phyloP scores from a whole-genome alignment of 2,797 vertebrate genomes.

The Crax fasciolata region DNA sequence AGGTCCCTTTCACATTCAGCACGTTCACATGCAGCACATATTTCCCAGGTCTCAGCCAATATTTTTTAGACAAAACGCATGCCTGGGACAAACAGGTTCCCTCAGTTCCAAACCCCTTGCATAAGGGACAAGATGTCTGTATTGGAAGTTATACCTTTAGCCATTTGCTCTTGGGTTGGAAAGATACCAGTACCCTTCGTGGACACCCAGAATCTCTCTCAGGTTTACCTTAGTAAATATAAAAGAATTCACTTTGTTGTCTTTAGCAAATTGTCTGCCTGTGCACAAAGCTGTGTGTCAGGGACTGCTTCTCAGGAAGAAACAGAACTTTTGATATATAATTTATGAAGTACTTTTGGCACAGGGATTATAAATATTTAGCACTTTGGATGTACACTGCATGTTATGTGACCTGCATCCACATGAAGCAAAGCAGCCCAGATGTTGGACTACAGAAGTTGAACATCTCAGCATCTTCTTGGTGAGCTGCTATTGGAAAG shows the following conservation, averaged over 20 bases:
- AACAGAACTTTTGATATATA: background rate
- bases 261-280: background rate
- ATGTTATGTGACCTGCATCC: background rate
- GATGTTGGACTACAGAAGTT: background rate
- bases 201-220: background rate
- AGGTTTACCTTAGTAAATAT: background rate
- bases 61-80: background rate
- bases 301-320: background rate
- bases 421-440: background rate
- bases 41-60: background rate
- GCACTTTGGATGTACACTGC: background rate
- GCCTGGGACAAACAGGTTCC: background rate
- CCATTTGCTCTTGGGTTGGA: background rate
- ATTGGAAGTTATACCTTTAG: background rate
- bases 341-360: background rate
- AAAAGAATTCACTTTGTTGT: background rate
- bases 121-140: background rate
- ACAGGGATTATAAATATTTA: conserved; percentile 12
- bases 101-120: background rate
- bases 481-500: background rate
- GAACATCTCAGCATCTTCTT: background rate
- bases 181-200: background rate
- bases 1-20: background rate
- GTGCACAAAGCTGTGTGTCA: background rate
- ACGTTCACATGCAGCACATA: background rate